Evolutionary conservation across 2,113 vertebrate species (phyloP), one percentile per base, ranked within the genome.

Genomic region (Melanostigma gelatinosum): DNA sequence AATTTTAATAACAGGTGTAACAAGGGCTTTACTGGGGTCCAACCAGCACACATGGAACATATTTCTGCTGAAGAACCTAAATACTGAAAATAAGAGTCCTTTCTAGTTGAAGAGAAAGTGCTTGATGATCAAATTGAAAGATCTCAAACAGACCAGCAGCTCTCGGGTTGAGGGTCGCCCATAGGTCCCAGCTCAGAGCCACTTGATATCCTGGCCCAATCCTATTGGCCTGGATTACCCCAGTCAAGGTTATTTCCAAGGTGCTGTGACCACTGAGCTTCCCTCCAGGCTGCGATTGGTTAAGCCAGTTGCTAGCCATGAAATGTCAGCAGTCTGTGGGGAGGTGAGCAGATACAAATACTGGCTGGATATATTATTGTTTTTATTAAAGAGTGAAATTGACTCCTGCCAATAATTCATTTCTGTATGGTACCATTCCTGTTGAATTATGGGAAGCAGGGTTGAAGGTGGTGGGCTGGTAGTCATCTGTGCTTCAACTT

Each of bases 161-260:
- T 73, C 27, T 0, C 3, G 22, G 61, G 71, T 68, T 2, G 52
- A 73, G 22, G 74, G 63, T 85, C 15, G 9, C 8, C 12, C 11
- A 4, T 52, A 50, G 46, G 22, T 61, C 48, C 44, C 11, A 32
- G 77, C 67, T 52, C 24, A 69, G 61, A 79, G 84, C 84, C 75
- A 79, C 61, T 54, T 10, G 11, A 63, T 67, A 85, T 80, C 69
- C 69, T 60, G 32, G 32, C 48, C 22, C 83, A 93, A 94, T 91
- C 90, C 90, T 85, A 79, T 91, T 92, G 85, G 64, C 79, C n/a
- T 22, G 88, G 91, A 92, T 93, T 94, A 93, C 10, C 68, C 46
- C 67, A 36, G 64, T 70, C 89, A 90, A 90, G 85, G 90, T 90
- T 72, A 75, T 81, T 72, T 73, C 58, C 79, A 75, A 64, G 88